Evolutionary conservation across 2,888 invertebrate genomes (phyloP), one percentile per base, ranked within the genome.

Genomic region (Galeopsomyia nigrocyanea): DNA sequence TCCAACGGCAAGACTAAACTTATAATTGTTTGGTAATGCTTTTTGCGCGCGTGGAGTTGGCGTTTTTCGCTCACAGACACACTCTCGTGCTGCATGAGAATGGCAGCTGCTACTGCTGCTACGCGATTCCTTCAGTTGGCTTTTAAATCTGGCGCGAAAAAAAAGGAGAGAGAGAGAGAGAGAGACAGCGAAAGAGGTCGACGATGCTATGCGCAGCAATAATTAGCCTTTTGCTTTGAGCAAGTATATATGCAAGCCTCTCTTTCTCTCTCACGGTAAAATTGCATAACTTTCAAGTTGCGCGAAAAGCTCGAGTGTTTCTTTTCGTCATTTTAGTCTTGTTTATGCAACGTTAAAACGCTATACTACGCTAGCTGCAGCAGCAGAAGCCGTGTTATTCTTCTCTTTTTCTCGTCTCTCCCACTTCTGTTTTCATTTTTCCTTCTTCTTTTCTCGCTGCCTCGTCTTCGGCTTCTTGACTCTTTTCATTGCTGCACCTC

Each of bases 201-300:
- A 61, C 31, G 47, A 57, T 50, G 66, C 58, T 57, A 46, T 66
- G 63, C 10, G 39, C 56, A 57, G 26, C 57, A 64, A 72, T 63
- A 72, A 72, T 72, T 72, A 72, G 67, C 51, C 47, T 0, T 26
- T 26, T 50, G 31, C 26, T 7, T 39, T 13, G 39, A 1, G 39
- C 39, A 10, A 3, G 39, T 39, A 39, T 26, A 26, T 5, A 5
- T 26, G 39, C 39, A 19, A 17, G 65, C 57, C 6, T 17, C 0
- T 53, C 51, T 50, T 5, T 26, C 26, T 26, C 6, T 17, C 0
- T 53, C 51, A 26, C 19, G 63, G 50, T 3, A 63, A 68, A 68
- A 63, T 68, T 63, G 67, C 58, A 58, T 58, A 72, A 72, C 58
- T 68, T 68, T 67, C 47, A 63, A 68, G 71, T 67, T 62, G 39